These are phyloP conservation scores for Pardalotus punctatus DNA, from an alignment of 2,113 vertebrate species.

Conservation along the genomic window DNA sequence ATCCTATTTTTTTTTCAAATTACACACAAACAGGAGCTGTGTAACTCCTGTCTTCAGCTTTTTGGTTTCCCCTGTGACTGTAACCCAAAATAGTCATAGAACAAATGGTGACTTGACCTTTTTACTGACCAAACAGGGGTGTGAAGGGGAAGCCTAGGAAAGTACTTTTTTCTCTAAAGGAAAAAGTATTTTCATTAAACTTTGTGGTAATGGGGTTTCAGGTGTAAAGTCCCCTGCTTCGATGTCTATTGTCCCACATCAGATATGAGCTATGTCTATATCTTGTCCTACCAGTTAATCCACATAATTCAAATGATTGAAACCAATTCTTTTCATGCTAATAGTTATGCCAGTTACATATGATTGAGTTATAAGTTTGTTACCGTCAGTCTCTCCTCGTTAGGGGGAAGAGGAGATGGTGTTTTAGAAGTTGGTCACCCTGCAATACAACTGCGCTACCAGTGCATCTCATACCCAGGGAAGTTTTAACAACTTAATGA, in stretches of 20 bases:
- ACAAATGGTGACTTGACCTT: not conserved
- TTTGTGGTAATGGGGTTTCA: not conserved
- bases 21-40: not conserved
- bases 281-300: not conserved
- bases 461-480: not conserved
- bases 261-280: not conserved
- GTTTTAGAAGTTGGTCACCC: not conserved
- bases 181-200: not conserved
- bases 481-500: slow-evolving; percentile 2
- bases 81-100: not conserved
- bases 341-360: not conserved
- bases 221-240: not conserved
- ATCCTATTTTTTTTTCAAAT: not conserved
- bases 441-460: not conserved
- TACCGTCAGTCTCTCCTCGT: not conserved
- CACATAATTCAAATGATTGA: not conserved
- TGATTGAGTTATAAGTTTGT: not conserved
- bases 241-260: fast-evolving
- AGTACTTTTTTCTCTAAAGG: not conserved
- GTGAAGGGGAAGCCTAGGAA: not conserved
- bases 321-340: not conserved
- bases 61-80: not conserved
- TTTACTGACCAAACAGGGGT: not conserved
- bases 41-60: not conserved
- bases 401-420: not conserved